Evolutionary conservation across 1,140 invertebrate genomes (phyloP).

Genomic region (Lordiphosa clarofinis): DNA sequence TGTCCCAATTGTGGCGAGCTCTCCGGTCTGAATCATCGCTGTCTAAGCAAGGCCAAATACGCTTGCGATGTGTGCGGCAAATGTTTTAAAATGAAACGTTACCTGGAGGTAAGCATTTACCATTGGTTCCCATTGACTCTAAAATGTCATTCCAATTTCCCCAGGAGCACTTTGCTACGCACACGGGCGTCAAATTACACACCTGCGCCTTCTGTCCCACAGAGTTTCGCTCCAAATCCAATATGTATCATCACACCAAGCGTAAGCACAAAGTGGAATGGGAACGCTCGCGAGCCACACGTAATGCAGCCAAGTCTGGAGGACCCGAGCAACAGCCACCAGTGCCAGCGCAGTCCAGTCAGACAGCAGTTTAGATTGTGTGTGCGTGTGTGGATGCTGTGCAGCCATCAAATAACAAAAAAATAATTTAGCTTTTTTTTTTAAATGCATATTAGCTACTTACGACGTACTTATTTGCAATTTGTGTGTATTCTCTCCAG

Average conservation of each 20-base stretch:
- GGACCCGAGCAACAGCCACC: constrained; percentile 12
- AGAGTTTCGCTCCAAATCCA: constrained; percentile 73
- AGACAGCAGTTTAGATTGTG: constrained; percentile 16
- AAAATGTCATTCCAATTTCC: not conserved
- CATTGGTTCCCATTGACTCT: too few species aligned
- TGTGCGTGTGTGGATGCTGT: constrained; percentile 1
- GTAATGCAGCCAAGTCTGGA: constrained; percentile 46
- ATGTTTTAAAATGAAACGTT: constrained; percentile 66
- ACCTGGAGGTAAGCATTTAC: constrained; percentile 43
- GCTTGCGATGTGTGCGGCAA: constrained; percentile 67
- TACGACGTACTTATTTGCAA: constrained; percentile 31
- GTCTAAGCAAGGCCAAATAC: constrained; percentile 55
- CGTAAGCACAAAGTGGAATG: constrained; percentile 71
- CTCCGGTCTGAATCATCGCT: constrained; percentile 50
- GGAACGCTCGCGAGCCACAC: constrained; percentile 51
- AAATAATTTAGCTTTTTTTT: constrained; percentile 2
- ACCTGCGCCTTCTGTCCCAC: constrained; percentile 76
- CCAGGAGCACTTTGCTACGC: constrained; percentile 77
- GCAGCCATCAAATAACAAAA: not conserved
- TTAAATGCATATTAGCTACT: constrained; percentile 13
- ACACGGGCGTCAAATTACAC: constrained; percentile 76
- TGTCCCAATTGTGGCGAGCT: constrained; percentile 51
- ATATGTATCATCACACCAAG: constrained; percentile 79
- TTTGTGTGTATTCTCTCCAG: not conserved
- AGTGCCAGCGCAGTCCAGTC: constrained; percentile 6